These are phyloP conservation scores for Festucalex cinctus DNA, from an alignment of 2,113 vertebrate species.

Conservation along the genomic window DNA sequence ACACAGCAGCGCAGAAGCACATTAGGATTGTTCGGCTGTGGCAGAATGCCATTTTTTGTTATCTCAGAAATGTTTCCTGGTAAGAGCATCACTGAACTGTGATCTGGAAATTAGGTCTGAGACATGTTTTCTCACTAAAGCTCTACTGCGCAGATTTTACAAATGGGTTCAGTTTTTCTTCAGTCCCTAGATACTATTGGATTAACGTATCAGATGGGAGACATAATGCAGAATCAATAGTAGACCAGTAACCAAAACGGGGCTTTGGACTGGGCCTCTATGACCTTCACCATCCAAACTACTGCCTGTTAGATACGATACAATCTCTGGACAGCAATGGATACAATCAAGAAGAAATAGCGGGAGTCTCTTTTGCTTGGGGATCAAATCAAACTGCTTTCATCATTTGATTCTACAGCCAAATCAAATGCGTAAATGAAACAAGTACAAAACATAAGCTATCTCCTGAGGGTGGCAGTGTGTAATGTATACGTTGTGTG, in stretches of 20 bases:
- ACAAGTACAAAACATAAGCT: not conserved
- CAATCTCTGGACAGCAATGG: conserved; percentile 45
- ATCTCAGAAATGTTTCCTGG: not conserved
- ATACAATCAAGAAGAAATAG: conserved; percentile 45
- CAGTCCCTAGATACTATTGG: conserved; percentile 46
- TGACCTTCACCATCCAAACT: conserved; percentile 41
- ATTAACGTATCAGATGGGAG: conserved; percentile 56
- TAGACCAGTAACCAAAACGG: conserved; percentile 21
- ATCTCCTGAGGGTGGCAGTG: not conserved
- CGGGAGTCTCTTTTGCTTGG: conserved; percentile 33
- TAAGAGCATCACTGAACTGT: not conserved
- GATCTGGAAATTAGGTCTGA: conserved; percentile 2
- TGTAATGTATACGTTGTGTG: not conserved
- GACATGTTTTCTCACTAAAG: conserved; percentile 10
- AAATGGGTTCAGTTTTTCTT: conserved; percentile 34
- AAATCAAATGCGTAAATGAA: conserved; percentile 5
- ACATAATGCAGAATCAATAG: conserved; percentile 62
- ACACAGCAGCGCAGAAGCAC: too few relatives aligned
- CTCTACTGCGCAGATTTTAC: conserved; percentile 18
- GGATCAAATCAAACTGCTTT: conserved; percentile 28
- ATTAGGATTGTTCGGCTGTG: not conserved
- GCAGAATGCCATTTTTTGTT: not conserved
- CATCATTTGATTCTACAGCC: not conserved
- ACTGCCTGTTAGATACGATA: conserved; percentile 41
- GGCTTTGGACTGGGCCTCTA: conserved; percentile 17